Evolutionary conservation across 2,113 vertebrate species (phyloP).

Genomic region (Myiopsitta monachus): DNA sequence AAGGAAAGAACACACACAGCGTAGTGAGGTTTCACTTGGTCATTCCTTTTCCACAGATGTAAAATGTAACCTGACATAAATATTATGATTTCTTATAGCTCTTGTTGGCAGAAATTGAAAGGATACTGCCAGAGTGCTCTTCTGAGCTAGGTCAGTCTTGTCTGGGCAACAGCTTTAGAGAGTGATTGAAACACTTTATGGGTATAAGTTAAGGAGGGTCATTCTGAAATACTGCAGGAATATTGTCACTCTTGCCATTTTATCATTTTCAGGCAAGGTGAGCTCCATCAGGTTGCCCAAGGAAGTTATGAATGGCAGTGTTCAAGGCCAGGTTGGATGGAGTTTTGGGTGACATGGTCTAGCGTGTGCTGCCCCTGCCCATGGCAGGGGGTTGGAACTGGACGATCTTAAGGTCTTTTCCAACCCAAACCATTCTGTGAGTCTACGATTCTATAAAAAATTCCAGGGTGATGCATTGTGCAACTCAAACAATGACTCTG

Average conservation of each 20-base stretch:
- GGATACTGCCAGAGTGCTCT: background rate
- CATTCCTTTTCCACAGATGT: background rate
- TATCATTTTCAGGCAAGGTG: background rate
- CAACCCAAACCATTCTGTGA: background rate
- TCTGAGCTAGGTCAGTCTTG: background rate
- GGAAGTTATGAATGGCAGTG: too few species aligned
- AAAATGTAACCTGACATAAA: background rate
- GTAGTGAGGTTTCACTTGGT: background rate
- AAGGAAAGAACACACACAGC: background rate
- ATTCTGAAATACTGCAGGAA: background rate
- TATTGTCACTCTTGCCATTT: background rate
- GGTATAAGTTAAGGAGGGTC: background rate
- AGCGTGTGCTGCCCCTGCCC: too few species aligned
- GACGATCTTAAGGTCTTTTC: too few species aligned
- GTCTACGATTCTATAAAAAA: background rate
- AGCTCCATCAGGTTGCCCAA: background rate
- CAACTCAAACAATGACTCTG: background rate
- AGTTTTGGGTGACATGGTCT: too few species aligned
- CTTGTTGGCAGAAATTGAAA: background rate
- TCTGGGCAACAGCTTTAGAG: background rate
- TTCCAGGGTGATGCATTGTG: background rate
- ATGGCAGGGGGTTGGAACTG: too few species aligned
- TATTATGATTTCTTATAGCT: background rate
- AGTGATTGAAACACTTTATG: background rate
- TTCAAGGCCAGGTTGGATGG: too few species aligned